Evolutionary conservation across 2,797 vertebrate species (phyloP).

Genomic region (Echeneis naucrates): DNA sequence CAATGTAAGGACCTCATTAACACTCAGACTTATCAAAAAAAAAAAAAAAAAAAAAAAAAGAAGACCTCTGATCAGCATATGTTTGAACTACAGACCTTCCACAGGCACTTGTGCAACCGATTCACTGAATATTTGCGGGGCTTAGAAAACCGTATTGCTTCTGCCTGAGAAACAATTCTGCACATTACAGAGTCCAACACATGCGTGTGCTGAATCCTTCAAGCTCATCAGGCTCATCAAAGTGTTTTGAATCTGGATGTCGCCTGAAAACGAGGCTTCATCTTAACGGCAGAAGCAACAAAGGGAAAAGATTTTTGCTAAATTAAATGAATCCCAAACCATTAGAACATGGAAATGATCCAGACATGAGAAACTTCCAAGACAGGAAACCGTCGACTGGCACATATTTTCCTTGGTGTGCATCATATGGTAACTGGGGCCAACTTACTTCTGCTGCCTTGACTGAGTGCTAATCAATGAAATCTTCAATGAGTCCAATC

Average conservation of each 20-base stretch:
- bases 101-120: slow-evolving; percentile 35
- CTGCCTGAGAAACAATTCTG: slow-evolving; percentile 28
- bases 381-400: neutral
- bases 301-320: slow-evolving; percentile 1
- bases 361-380: neutral
- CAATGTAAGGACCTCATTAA: slow-evolving; percentile 62
- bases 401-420: slow-evolving; percentile 9
- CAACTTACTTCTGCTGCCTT: slow-evolving; percentile 32
- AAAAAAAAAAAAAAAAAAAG: slow-evolving; percentile 47
- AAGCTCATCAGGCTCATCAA: neutral
- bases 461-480: slow-evolving; percentile 63
- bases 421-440: slow-evolving; percentile 25
- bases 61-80: slow-evolving; percentile 56
- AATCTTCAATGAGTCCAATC: slow-evolving; percentile 63
- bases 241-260: neutral
- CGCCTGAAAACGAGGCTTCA: slow-evolving; percentile 7
- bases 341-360: neutral
- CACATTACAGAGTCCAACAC: slow-evolving; percentile 26
- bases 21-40: slow-evolving; percentile 47
- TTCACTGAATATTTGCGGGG: slow-evolving; percentile 34
- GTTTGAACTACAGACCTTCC: slow-evolving; percentile 46
- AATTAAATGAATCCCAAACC: neutral
- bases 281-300: slow-evolving; percentile 5
- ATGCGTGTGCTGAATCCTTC: slow-evolving; percentile 3
- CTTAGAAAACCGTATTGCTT: slow-evolving; percentile 34